These are phyloP conservation scores for Anthoscopus minutus DNA, from an alignment of 2,113 vertebrate species.

Conservation along the genomic window DNA sequence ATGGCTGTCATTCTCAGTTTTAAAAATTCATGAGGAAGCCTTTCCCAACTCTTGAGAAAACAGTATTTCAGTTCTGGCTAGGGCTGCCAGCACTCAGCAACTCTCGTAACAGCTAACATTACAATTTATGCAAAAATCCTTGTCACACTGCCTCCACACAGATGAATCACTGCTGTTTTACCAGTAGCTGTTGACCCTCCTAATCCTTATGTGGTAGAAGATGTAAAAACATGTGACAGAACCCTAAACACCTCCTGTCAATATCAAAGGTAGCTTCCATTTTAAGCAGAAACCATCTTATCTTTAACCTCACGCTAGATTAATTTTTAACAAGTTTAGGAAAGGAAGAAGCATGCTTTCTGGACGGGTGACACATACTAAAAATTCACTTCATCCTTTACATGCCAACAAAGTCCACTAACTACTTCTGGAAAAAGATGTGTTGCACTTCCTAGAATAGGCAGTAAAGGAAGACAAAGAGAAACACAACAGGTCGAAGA, in stretches of 20 bases:
- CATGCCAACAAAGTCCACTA: neutral
- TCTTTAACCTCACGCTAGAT: neutral
- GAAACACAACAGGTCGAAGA: neutral
- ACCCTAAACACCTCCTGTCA: neutral
- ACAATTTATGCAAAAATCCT: neutral
- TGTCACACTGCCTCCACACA: neutral
- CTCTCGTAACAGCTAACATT: neutral
- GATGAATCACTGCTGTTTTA: neutral
- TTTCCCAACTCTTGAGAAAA: neutral
- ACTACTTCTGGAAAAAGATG: neutral
- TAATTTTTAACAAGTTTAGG: neutral
- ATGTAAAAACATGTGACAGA: neutral
- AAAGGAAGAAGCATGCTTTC: neutral
- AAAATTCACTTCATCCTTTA: neutral
- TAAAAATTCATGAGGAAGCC: neutral
- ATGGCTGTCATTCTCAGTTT: neutral
- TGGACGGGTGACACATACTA: neutral
- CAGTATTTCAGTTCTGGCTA: neutral
- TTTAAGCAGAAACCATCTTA: neutral
- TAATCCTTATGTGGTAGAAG: neutral
- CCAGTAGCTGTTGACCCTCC: neutral
- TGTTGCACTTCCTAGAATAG: neutral
- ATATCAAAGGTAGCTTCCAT: neutral
- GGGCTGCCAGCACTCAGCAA: neutral
- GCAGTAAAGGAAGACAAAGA: neutral